Conservation (phyloP, 2,797 vertebrate genomes). For the Bradypodion pumilum region DNA sequence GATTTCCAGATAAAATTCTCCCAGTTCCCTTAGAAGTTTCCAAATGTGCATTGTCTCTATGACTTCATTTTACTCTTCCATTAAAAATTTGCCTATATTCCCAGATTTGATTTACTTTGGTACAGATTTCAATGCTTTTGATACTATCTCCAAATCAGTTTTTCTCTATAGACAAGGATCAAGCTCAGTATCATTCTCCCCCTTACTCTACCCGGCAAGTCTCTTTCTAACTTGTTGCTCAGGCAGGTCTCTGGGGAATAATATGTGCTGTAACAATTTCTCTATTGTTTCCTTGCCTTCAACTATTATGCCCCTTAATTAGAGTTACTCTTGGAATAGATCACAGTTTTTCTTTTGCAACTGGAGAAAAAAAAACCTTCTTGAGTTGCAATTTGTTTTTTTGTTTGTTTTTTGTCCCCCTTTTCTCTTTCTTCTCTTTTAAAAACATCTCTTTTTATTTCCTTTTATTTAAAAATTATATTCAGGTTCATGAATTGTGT, state of each 20-base stretch:
- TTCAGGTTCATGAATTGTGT: conserved; percentile 97
- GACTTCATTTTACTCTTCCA: conserved; percentile 50
- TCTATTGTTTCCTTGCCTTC: conserved; percentile 93
- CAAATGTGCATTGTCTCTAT: conserved; percentile 9
- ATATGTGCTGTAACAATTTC: conserved; percentile 90
- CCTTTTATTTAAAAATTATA: conserved; percentile 45
- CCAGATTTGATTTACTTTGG: conserved; percentile 28
- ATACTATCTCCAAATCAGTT: conserved; percentile 71
- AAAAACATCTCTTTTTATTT: conserved; percentile 25
- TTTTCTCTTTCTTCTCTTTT: conserved; percentile 24
- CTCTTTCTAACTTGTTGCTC: conserved; percentile 91
- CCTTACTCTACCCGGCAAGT: conserved; percentile 68
- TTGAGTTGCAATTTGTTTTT: conserved; percentile 46
- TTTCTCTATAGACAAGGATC: conserved; percentile 72
- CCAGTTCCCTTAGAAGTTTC: conserved; percentile 2
- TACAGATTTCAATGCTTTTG: conserved; percentile 62
- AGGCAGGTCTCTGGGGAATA: conserved; percentile 87
- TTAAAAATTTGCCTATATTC: conserved; percentile 37
- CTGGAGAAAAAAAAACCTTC: conserved; percentile 36
- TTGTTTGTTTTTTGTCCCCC: conserved; percentile 65
- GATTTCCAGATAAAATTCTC: conserved; percentile 13
- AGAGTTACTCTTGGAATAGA: conserved; percentile 84
- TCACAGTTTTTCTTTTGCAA: conserved; percentile 73
- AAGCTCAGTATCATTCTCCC: conserved; percentile 65
- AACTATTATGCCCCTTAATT: conserved; percentile 86